A percentile compares a stretch with the other conserved stretches of the same genome.
phyloP scores from a whole-genome alignment of 2,888 invertebrate species.

The Dryadula phaetusa region DNA sequence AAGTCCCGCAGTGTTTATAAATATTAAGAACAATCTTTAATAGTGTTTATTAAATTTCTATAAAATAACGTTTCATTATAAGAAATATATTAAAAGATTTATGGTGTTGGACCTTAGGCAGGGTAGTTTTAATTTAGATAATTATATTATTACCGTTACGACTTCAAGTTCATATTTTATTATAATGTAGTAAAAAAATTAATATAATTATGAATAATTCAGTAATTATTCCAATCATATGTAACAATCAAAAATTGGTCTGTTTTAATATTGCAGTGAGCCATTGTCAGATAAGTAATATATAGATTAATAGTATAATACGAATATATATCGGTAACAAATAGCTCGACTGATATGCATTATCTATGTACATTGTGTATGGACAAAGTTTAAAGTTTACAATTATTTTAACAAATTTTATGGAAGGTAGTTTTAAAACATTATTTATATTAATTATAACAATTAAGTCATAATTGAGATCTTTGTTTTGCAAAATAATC shows the following conservation, averaged over 20 bases:
- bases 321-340: not conserved
- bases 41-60: not conserved
- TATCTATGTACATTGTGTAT: slow-evolving; percentile 3
- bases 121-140: not conserved
- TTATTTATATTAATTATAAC: not conserved
- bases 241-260: not conserved
- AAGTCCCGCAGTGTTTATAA: slow-evolving; percentile 31
- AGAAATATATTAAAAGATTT: not conserved
- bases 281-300: slow-evolving; percentile 23
- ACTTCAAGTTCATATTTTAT: not conserved
- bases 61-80: not conserved
- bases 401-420: too few species aligned
- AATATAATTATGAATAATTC: not conserved
- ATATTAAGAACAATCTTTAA: not conserved
- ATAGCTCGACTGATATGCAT: slow-evolving; percentile 13
- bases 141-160: too few species aligned
- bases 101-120: not conserved
- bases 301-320: not conserved
- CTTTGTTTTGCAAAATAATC: not conserved
- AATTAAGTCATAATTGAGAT: not conserved
- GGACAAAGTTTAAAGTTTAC: too few species aligned
- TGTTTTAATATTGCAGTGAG: slow-evolving; percentile 5
- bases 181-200: too few species aligned
- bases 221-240: not conserved
- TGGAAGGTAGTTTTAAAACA: not conserved